A percentile compares a stretch with the other conserved stretches of the same genome.
phyloP scores from a whole-genome alignment of 2,888 invertebrate genomes.

The Rhogogaster chlorosoma region DNA sequence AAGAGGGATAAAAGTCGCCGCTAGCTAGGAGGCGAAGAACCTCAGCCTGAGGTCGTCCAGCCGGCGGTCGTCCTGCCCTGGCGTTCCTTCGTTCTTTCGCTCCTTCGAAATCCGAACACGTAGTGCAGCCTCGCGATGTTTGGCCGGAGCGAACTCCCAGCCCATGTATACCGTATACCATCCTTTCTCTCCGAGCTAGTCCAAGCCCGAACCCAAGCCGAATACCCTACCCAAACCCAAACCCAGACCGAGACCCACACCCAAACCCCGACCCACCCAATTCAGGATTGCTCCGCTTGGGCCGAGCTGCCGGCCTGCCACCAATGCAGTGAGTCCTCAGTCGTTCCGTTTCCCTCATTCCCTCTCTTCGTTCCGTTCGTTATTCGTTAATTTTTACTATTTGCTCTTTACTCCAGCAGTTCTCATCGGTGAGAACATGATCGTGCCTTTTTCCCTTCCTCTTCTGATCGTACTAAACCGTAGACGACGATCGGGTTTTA shows the following conservation, averaged over 20 bases:
- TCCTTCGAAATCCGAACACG: conserved; percentile 62
- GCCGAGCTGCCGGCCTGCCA: conserved; percentile 3
- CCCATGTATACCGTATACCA: conserved; percentile 52
- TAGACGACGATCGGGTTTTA: not conserved
- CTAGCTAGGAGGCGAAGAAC: conserved; percentile 49
- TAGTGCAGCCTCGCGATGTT: conserved; percentile 61
- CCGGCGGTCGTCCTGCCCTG: conserved; percentile 58
- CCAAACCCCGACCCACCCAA: conserved; percentile 26
- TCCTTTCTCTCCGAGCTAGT: conserved; percentile 15
- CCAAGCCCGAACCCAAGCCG: conserved; percentile 15
- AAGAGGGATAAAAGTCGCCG: conserved; percentile 48
- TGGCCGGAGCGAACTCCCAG: conserved; percentile 53
- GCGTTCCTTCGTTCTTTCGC: conserved; percentile 49
- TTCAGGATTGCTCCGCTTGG: conserved; percentile 30
- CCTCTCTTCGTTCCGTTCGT: not conserved
- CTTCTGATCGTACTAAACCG: not conserved
- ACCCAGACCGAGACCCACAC: not conserved
- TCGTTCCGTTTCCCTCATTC: conserved; percentile 1
- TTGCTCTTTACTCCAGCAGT: conserved; percentile 19
- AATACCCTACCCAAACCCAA: not conserved
- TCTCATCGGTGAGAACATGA: conserved; percentile 3
- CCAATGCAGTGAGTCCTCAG: conserved; percentile 5
- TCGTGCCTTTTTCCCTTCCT: not conserved
- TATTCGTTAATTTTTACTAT: conserved; percentile 34
- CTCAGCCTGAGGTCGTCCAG: conserved; percentile 52